Percentiles rank a stretch among this genome's conserved stretches.
These are phyloP conservation scores for Cochlearius cochlearius DNA, from an alignment of 2,113 vertebrate genomes.

Conservation along the genomic window DNA sequence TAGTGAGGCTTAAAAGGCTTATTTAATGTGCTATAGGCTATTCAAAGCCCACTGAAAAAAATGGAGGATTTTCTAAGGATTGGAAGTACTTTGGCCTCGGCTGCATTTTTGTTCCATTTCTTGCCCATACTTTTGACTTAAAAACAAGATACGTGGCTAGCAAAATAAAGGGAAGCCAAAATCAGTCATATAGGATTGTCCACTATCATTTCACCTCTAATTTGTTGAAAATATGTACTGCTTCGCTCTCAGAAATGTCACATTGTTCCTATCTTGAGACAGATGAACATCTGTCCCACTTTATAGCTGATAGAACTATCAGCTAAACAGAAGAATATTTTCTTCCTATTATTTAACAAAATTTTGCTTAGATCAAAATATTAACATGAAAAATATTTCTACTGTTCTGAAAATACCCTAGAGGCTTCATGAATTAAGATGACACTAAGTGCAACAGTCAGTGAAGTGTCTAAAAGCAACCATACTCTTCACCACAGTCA, in stretches of 20 bases:
- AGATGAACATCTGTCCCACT: background rate
- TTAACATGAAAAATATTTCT: background rate
- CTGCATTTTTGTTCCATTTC: background rate
- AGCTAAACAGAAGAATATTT: background rate
- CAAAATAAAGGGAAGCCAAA: background rate
- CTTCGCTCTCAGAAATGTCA: background rate
- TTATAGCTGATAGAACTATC: background rate
- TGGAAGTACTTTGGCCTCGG: background rate
- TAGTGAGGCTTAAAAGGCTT: background rate
- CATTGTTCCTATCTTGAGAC: background rate
- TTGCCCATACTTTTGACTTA: background rate
- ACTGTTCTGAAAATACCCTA: background rate
- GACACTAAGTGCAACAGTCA: background rate
- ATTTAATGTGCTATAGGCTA: background rate
- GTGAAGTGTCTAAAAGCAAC: background rate
- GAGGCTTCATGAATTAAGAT: background rate
- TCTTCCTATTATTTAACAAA: background rate
- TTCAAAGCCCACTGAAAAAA: background rate
- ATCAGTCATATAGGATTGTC: background rate
- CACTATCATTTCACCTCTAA: background rate
- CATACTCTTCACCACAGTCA: background rate
- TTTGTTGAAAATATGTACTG: background rate
- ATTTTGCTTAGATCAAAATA: background rate
- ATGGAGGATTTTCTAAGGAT: background rate
- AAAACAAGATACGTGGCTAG: background rate